A percentile compares a stretch with the other conserved stretches of the same genome.
phyloP scores from a whole-genome alignment of 2,797 vertebrate genomes.

The Merluccius polli region DNA sequence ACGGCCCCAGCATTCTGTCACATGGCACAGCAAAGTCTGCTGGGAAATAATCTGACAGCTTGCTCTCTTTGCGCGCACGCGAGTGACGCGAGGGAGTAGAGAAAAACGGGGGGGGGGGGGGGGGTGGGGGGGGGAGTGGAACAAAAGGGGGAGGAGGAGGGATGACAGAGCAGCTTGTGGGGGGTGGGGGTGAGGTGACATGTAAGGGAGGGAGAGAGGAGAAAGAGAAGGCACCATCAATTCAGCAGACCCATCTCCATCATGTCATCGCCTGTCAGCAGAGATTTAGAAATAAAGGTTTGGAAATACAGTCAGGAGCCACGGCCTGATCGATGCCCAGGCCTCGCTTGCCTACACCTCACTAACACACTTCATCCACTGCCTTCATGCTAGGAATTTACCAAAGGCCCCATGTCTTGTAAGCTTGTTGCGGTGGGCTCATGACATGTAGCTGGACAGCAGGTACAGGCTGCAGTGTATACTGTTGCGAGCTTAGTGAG shows the following conservation, averaged over 20 bases:
- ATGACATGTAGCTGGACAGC: not conserved
- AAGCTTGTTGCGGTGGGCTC: not conserved
- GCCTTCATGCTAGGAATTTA: conserved; percentile 19
- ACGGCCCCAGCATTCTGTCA: conserved; percentile 65
- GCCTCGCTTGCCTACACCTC: conserved; percentile 39
- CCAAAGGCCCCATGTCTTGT: not conserved
- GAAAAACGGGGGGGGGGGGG: conserved; percentile 16
- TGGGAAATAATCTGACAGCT: conserved; percentile 73
- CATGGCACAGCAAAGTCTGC: conserved; percentile 57
- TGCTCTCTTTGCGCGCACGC: conserved; percentile 59
- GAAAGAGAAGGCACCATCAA: conserved; percentile 63
- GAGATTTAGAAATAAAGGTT: conserved; percentile 69
- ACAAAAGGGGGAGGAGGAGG: conserved; percentile 48
- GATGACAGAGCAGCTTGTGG: conserved; percentile 4
- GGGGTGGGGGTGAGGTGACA: conserved; percentile 23
- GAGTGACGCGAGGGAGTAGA: conserved; percentile 29
- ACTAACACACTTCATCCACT: conserved; percentile 36
- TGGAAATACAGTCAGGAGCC: conserved; percentile 57
- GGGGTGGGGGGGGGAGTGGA: conserved; percentile 1
- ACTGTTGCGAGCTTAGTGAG: not conserved
- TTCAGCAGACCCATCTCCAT: conserved; percentile 61
- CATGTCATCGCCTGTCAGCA: conserved; percentile 71
- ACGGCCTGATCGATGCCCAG: conserved; percentile 53
- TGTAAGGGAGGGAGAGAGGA: conserved; percentile 21
- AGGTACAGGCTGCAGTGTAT: not conserved